Base-by-base conservation (phyloP, 2,113 vertebrate genomes). In the Globicephala melas region DNA sequence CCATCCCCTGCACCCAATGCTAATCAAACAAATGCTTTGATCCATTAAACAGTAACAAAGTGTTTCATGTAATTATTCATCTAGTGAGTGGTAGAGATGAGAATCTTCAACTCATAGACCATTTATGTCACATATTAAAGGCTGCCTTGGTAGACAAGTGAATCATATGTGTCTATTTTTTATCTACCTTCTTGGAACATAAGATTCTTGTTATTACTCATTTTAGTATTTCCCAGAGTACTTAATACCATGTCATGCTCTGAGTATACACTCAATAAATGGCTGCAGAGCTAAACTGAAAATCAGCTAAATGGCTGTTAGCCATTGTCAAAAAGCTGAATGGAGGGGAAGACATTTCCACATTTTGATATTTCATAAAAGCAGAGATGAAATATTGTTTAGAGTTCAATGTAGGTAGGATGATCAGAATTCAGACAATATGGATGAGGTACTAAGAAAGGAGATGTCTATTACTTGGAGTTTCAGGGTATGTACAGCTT, bases 281-380 rank as follows among this genome's bases (percentile, higher is more conserved):
- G 20, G 8, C 33, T 87, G 17, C 15, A 92, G 38, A 92, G 58
- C 10, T 70, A 87, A 96, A 76, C 5, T 50, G 23, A 92, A 94
- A 88, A 89, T 33, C 70, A 91, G 41, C 8, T 79, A 33, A 77
- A 68, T 1, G 25, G 71, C 28, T 26, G 12, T 31, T 55, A 67
- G 1, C 8, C 31, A 86, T 87, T 92, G 31, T 20, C 9, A 65
- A 63, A 95, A 71, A 41, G 0, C 15, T 31, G 5, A 41, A 38
- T n/a, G 23, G 55, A 74, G 8, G 9, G 11, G 41, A 83, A 79
- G 1, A 0, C 1, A 33, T 44, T 0, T 14, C 8, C 26, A n/a
- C 62, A 83, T 89, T 89, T 74, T 95, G 28, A 21, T 89, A n/a
- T 58, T 80, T 91, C 14, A n/a, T 76, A 53, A 91, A 85, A 83